Base-by-base conservation (phyloP, 2,888 invertebrate genomes). In the Athalia rosae region DNA sequence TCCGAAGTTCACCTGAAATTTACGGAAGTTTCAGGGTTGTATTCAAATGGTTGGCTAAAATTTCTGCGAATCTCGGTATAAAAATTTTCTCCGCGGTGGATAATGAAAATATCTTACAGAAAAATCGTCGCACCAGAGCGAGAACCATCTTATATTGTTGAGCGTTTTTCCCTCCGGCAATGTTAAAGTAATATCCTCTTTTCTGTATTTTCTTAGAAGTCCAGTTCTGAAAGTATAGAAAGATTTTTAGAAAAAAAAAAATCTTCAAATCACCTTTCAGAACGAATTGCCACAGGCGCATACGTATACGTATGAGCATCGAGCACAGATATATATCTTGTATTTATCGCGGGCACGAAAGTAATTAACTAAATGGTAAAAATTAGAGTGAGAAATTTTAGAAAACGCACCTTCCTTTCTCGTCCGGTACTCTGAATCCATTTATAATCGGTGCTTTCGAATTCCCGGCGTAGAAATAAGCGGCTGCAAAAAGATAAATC, bases 71-170 rank as follows among this genome's bases (percentile, higher is more conserved):
- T 28, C 28, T 28, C 28, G 2, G 28, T 28, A 28, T 28, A 28
- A 13, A 47, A 15, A 47, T 64, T 15, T 64, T 47, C 6, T 7
- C 45, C 56, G 13, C 3, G 13, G 13, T n/a, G 41, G 15, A 28
- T 47, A 61, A 43, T 61, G 48, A 61, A 28, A 28, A 28, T 28
- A 47, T 92, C 94, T 94, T 86, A 97, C 97, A 77, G 95, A 92
- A 86, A 95, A 97, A 88, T 97, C 97, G 86, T 97, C 95, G 90
- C 97, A 98, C 96, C 97, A 98, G 56, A 98, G 94, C 9, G 96
- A 94, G 90, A 98, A 95, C 95, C 97, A 97, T 88, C 93, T 94
- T 88, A 97, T 93, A 90, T 95, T 96, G 84, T 93, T 92, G 79
- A 98, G 91, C 48, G 95, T 95, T 88, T 95, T 95, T 66, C 97